phyloP scores from a whole-genome alignment of 2,888 invertebrate genomes.

The Plebejus melissa region DNA sequence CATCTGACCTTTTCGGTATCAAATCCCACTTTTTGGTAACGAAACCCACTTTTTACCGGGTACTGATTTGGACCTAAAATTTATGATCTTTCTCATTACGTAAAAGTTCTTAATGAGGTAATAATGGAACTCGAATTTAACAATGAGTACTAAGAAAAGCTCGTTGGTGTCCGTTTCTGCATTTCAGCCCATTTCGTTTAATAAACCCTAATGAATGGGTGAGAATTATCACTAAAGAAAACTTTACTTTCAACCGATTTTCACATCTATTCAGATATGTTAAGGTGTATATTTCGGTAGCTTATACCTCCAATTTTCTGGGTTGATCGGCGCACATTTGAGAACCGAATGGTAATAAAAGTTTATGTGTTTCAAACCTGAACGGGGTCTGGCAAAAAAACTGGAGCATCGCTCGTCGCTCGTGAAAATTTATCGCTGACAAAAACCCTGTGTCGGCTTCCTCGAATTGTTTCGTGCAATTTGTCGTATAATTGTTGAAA shows the following conservation, averaged over 20 bases:
- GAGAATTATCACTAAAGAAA: slow-evolving; percentile 14
- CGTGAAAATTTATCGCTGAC: slow-evolving; percentile 66
- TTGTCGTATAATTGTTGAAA: slow-evolving; percentile 42
- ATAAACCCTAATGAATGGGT: slow-evolving; percentile 31
- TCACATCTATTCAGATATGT: background rate
- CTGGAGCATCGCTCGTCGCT: slow-evolving; percentile 54
- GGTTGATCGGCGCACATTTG: slow-evolving; percentile 30
- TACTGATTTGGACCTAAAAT: background rate
- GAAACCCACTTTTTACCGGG: background rate
- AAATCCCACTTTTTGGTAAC: background rate
- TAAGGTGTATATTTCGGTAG: background rate
- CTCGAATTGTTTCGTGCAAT: slow-evolving; percentile 50
- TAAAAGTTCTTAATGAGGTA: slow-evolving; percentile 12
- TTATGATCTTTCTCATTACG: background rate
- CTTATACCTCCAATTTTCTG: background rate
- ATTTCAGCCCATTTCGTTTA: slow-evolving; percentile 31
- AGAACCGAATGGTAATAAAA: slow-evolving; percentile 51
- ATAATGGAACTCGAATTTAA: background rate
- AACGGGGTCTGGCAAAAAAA: slow-evolving; percentile 51
- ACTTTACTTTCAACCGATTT: background rate
- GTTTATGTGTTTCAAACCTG: slow-evolving; percentile 53
- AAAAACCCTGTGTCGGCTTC: slow-evolving; percentile 47
- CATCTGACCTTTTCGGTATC: background rate
- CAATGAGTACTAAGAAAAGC: slow-evolving; percentile 24
- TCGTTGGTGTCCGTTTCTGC: slow-evolving; percentile 14